Percentiles rank a stretch among this genome's conserved stretches.
These are phyloP conservation scores for Balaeniceps rex DNA, from an alignment of 2,113 vertebrate genomes.

Conservation along the genomic window DNA sequence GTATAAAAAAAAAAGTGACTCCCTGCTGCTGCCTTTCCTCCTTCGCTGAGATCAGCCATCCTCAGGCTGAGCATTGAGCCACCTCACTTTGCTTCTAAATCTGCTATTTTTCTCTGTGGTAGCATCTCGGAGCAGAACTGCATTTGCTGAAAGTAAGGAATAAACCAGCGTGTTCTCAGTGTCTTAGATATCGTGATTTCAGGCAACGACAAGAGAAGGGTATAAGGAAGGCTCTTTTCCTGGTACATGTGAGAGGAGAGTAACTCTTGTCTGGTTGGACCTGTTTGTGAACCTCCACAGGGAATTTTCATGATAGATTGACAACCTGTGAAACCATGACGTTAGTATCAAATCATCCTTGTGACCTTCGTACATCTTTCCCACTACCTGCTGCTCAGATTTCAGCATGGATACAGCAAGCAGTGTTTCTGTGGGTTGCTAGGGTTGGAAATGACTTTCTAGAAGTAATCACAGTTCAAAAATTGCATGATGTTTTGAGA, in stretches of 20 bases:
- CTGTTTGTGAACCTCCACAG: neutral
- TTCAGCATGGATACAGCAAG: neutral
- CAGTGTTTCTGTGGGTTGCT: neutral
- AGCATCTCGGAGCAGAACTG: neutral
- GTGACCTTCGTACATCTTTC: neutral
- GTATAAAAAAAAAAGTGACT: no score
- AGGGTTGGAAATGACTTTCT: neutral
- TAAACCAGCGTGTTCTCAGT: neutral
- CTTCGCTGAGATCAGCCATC: neutral
- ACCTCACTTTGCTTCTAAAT: neutral
- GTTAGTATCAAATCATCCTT: neutral
- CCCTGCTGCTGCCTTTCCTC: neutral
- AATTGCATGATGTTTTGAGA: neutral
- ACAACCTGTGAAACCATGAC: neutral
- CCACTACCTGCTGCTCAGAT: neutral
- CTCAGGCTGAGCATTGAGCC: neutral
- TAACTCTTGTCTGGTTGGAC: neutral
- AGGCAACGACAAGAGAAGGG: neutral
- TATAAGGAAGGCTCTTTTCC: neutral
- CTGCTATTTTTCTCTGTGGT: neutral
- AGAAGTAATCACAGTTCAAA: neutral
- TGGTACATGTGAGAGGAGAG: neutral
- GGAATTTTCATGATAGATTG: neutral
- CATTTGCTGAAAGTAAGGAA: neutral
- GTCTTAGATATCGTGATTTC: accelerated